Evolutionary conservation across 2,113 vertebrate species (phyloP).

Genomic region (Erinaceus europaeus): DNA sequence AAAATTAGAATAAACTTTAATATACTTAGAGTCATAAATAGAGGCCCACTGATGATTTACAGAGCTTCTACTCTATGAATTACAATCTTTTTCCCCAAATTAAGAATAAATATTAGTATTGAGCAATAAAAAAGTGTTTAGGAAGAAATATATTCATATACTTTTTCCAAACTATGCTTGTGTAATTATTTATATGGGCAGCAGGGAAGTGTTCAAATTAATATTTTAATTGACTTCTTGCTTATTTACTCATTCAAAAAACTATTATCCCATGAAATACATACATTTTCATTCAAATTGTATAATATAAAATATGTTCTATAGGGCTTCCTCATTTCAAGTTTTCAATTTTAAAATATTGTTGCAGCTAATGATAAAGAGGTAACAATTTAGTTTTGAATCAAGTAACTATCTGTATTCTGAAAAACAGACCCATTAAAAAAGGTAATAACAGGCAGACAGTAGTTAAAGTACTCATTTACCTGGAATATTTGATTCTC

Average conservation of each 20-base stretch:
- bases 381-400: background rate
- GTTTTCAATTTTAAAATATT: background rate
- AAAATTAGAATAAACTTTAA: background rate
- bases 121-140: background rate
- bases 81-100: background rate
- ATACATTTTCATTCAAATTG: background rate
- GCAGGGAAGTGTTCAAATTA: background rate
- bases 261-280: background rate
- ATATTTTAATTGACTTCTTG: background rate
- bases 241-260: background rate
- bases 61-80: background rate
- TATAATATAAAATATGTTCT: background rate
- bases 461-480: background rate
- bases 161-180: background rate
- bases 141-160: slow-evolving; percentile 31
- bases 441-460: background rate
- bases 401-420: background rate
- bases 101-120: background rate
- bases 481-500: background rate
- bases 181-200: background rate
- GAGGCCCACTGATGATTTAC: background rate
- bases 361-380: background rate
- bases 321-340: background rate
- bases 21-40: background rate
- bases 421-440: background rate